Base-by-base conservation (phyloP, 2,888 invertebrate genomes). In the Abrostola triplasia region DNA sequence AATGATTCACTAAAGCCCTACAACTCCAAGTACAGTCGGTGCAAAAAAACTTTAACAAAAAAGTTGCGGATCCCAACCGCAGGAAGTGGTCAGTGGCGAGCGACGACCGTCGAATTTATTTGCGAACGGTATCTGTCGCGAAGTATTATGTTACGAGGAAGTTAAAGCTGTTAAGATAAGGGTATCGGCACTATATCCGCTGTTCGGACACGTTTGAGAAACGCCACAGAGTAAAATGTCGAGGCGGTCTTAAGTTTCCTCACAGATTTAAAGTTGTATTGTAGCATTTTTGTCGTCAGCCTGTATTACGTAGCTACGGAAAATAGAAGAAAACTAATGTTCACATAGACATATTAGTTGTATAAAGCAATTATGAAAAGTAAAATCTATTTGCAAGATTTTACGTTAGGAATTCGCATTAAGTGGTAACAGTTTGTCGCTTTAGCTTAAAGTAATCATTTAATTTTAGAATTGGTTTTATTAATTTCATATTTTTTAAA, bases 111-210 rank as follows among this genome's bases (percentile, higher is more conserved):
- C 85, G 86, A 90, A 90, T 90, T 89, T 90, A 90, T 89, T 89
- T 77, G 87, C 84, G 64, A 79, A 75, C 83, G 65, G 70, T 85
- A 80, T 80, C 67, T 66, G 73, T 77, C 75, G 80, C 69, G 80
- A 83, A 77, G 87, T 88, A 87, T 89, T 80, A 81, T 81, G 84
- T 89, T 86, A 84, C 86, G 74, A 85, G 89, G 89, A 89, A 88
- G 88, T 88, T 82, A 79, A 80, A 80, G 85, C 86, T 82, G 83
- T 89, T 86, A 83, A 90, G 90, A 90, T 90, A 90, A 88, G 84
- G 81, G 80, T 83, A 84, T 84, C 85, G 85, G 81, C 74, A 78
- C 76, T 86, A 85, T 88, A 88, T 88, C 89, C 89, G 86, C 76
- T 84, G 73, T 78, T 79, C 76, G 75, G 80, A 84, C 82, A 80